Base-by-base conservation (phyloP, 2,113 vertebrate species). In the Ciconia maguari region DNA sequence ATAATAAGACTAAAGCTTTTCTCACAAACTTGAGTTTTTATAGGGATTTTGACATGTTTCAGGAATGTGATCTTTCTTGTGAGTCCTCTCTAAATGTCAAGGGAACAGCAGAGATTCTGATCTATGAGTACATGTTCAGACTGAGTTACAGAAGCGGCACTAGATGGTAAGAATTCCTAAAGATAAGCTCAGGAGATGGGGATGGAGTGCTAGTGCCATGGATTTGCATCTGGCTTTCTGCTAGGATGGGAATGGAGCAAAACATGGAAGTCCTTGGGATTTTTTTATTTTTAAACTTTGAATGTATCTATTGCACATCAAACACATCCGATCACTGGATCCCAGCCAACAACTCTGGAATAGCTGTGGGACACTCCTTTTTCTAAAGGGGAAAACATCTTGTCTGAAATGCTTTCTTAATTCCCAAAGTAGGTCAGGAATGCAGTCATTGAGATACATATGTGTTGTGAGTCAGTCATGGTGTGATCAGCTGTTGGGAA, bases 401-500 rank as follows among this genome's bases (percentile, higher is more conserved):
- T 65, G 58, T 36, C 83, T 75, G 80, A 55, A 87, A 64, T 34
- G 17, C 24, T 82, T 68, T 71, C 65, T 66, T 79, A 69, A 61
- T 92, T 96, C 83, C 96, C 77, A 75, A 82, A 96, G 90, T 76
- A 96, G 94, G 89, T 96, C 86, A 88, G 92, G 96, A 94, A 94
- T 58, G 92, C 55, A 38, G 83, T 11, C 51, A 4, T 1, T 8
- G 68, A 51, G 52, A 30, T 46, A 11, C 1, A 16, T 19, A 5
- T 51, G 49, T 55, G 83, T 16, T 44, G 54, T 16, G 86, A 19
- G 58, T 81, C 79, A 94, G 72, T 92, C 91, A 79, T 0, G 3
- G 64, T 60, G 61, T 19, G 64, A 32, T 89, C 92, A 92, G 72
- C 70, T 93, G 46, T 26, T 69, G 88, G 78, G 95, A 92, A 92